Conservation (phyloP, 1,140 invertebrate species). For the Tribolium madens region DNA sequence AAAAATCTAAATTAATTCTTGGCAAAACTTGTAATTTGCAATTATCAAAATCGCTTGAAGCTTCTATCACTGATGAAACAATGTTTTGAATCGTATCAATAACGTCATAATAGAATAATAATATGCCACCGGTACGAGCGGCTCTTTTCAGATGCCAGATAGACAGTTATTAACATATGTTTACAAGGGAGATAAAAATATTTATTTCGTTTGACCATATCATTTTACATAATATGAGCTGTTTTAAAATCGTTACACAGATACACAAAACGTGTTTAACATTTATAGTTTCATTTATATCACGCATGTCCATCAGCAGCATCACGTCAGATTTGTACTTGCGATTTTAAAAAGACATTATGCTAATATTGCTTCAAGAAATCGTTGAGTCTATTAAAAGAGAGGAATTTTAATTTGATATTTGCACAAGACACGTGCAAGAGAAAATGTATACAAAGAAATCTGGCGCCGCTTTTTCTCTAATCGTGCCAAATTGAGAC, state of each 20-base stretch:
- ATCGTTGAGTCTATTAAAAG: not conserved
- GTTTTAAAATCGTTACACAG: slow-evolving; percentile 36
- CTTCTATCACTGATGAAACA: not conserved
- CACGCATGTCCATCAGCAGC: slow-evolving; percentile 12
- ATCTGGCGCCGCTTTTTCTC: not conserved
- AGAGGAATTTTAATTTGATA: not conserved
- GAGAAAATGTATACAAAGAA: not conserved
- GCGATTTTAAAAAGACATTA: slow-evolving; percentile 10
- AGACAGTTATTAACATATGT: slow-evolving; percentile 45
- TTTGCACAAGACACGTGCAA: not conserved
- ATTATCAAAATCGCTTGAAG: slow-evolving; percentile 6
- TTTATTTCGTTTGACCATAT: slow-evolving; percentile 42
- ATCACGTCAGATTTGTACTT: slow-evolving; percentile 14
- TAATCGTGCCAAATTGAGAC: not conserved
- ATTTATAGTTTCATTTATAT: slow-evolving; percentile 41
- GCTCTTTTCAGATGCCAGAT: slow-evolving; percentile 40
- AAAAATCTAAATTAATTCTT: slow-evolving; percentile 16
- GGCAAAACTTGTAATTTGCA: slow-evolving; percentile 19
- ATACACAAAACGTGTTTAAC: slow-evolving; percentile 32
- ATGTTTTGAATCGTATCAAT: slow-evolving; percentile 19
- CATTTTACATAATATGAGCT: slow-evolving; percentile 43
- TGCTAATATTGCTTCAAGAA: not conserved
- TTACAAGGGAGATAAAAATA: slow-evolving; percentile 46
- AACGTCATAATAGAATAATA: slow-evolving; percentile 32
- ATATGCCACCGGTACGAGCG: slow-evolving; percentile 14